phyloP scores from a whole-genome alignment of 2,797 vertebrate genomes.

The Diceros bicornis region DNA sequence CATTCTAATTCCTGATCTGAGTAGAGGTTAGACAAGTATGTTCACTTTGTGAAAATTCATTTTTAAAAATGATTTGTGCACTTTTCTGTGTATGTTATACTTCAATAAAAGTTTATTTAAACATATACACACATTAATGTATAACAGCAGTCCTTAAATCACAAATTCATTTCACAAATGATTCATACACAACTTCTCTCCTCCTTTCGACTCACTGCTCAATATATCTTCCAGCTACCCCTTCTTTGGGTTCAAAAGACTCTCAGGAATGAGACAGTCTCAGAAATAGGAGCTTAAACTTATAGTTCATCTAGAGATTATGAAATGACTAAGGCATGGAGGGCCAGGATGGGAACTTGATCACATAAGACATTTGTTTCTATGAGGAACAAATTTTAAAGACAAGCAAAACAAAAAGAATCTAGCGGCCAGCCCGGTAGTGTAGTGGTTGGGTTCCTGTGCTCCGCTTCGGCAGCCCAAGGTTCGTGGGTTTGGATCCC shows the following conservation, averaged over 20 bases:
- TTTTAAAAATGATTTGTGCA: slow-evolving; percentile 10
- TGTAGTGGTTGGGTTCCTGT: no score
- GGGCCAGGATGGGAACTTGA: not conserved
- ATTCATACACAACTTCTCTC: not conserved
- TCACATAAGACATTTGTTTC: slow-evolving; percentile 30
- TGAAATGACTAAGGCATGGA: not conserved
- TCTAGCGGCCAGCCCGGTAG: not conserved
- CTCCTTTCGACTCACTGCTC: not conserved
- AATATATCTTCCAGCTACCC: not conserved
- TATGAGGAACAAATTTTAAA: slow-evolving; percentile 13
- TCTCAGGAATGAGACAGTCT: not conserved
- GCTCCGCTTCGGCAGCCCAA: no score
- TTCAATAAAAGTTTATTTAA: slow-evolving; percentile 41
- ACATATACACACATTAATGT: not conserved
- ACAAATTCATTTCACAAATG: not conserved
- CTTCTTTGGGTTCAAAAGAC: not conserved
- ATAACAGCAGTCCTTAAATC: not conserved
- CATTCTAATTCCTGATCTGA: not conserved
- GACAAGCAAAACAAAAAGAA: slow-evolving; percentile 35
- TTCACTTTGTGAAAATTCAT: slow-evolving; percentile 29
- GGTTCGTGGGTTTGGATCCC: no score
- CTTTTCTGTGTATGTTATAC: not conserved
- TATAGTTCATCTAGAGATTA: not conserved
- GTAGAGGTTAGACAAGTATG: not conserved
- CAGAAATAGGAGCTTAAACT: not conserved